Evolutionary conservation across 1,140 invertebrate genomes (phyloP), one percentile per base, ranked within the genome.

Genomic region (Drosophila kanapiae): DNA sequence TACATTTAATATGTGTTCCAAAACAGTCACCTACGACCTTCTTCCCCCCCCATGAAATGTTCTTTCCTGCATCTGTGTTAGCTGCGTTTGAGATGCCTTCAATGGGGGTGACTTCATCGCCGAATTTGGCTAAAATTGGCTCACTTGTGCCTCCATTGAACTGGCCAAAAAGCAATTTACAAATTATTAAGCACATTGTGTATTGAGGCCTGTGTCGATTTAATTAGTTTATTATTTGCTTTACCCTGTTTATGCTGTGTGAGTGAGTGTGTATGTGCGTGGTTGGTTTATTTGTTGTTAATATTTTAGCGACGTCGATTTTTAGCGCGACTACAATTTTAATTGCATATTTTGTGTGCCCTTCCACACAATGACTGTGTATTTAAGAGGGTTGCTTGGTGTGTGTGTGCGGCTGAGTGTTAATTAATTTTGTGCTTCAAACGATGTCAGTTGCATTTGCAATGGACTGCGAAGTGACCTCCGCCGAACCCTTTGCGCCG

Each of bases 351-450:
- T 78, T 83, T 69, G 60, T 67, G 68, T 38, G 67, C 70, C 69
- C 67, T 75, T 47, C 45, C 35, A 45, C 62, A 68, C 70, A 63
- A 38, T 43, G 43, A 43, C 48, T 54, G 53, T 54, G 53, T 54
- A 13, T 54, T 53, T 53, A 53, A 53, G 49, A 18, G 49, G 49
- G 31, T 18, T 53, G 13, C 31, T 35, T 49, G 16, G 13, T 10
- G 11, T 23, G 59, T 71, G 65, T 62, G 54, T 68, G 56, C 38
- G 67, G 53, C 64, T 64, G 80, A 84, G 84, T 88, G 85, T 88
- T 88, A 88, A 88, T 88, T 88, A 88, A 88, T 88, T 90, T 88
- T 88, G 78, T 79, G 85, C 84, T 78, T 80, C 60, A 75, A 86
- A 74, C 83, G 68, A 60, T 78, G 83, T 74, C 83, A 87, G 84